Base-by-base conservation (phyloP, 2,113 vertebrate genomes). In the Perognathus longimembris region DNA sequence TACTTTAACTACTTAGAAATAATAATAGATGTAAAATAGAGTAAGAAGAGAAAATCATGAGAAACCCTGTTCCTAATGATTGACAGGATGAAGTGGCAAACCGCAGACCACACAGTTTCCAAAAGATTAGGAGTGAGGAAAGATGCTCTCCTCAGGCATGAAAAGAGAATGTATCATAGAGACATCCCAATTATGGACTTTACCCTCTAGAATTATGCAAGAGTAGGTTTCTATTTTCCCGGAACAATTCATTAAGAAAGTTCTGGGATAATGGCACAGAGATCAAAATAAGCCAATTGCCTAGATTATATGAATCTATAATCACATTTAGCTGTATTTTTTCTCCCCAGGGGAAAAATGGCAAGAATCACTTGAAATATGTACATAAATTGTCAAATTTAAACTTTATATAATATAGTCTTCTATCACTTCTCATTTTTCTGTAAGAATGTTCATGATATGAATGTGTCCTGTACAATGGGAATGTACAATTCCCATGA, bases 391-490 rank as follows among this genome's bases (percentile, higher is more conserved):
- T 18, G 36, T 0, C 1, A 71, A 42, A 90, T 20, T 79, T 0
- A 63, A 92, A 54, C 24, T 63, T 81, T 94, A 59, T 75, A 73
- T 59, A 54, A 7, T 14, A 50, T 14, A 21, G 12, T 54, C 92
- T 12, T 32, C 95, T 59, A 85, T 74, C 42, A 70, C 7, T 45
- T 94, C 82, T n/a, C 15, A 57, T 22, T 92, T 9, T 30, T 91
- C 7, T 84, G 38, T 76, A 88, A 95, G 87, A 30, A 89, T 34
- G 94, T 95, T 94, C 94, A 81, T 71, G 9, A 7, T 54, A 17
- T 40, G 83, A 75, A 12, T 59, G 76, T 82, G 64, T 77, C 5
- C 1, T 11, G 20, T 90, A n/a, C 89, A 42, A 73, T 94, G 91
- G 2, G 50, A 54, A 14, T n/a, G n/a, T n/a, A 94, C 38, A 57